Conservation (phyloP, 2,888 invertebrate genomes). For the Poecilus cupreus region DNA sequence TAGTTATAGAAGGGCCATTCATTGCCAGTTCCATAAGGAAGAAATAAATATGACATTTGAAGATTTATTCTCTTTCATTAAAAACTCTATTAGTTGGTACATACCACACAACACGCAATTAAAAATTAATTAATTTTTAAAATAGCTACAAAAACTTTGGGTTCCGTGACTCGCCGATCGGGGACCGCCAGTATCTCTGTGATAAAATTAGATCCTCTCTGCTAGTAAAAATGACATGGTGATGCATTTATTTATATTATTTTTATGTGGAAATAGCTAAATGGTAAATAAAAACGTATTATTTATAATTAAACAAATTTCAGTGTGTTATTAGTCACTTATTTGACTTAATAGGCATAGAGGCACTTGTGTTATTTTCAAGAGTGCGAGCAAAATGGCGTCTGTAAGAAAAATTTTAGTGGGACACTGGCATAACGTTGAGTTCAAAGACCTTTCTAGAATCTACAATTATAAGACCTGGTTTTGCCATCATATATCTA, state of each 20-base stretch:
- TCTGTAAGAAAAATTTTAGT: conserved; percentile 53
- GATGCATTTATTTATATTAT: too few species aligned
- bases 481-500: conserved; percentile 43
- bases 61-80: too few species aligned
- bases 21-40: neutral
- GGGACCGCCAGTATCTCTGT: too few species aligned
- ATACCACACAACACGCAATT: too few species aligned
- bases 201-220: too few species aligned
- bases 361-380: conserved; percentile 25
- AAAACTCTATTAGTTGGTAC: too few species aligned
- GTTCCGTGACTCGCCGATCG: too few species aligned
- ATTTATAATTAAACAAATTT: neutral
- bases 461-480: conserved; percentile 48
- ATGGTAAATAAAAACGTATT: neutral
- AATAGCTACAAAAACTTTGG: too few species aligned
- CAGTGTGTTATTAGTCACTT: neutral
- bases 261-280: too few species aligned
- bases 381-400: conserved; percentile 43
- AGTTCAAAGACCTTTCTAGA: conserved; percentile 59
- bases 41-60: too few species aligned
- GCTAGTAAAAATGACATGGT: too few species aligned
- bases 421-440: conserved; percentile 51
- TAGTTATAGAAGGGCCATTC: neutral
- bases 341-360: conserved; percentile 23
- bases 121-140: too few species aligned